Evolutionary conservation across 2,797 vertebrate species (phyloP), one percentile per base, ranked within the genome.

Genomic region (Enteromius mattozi): DNA sequence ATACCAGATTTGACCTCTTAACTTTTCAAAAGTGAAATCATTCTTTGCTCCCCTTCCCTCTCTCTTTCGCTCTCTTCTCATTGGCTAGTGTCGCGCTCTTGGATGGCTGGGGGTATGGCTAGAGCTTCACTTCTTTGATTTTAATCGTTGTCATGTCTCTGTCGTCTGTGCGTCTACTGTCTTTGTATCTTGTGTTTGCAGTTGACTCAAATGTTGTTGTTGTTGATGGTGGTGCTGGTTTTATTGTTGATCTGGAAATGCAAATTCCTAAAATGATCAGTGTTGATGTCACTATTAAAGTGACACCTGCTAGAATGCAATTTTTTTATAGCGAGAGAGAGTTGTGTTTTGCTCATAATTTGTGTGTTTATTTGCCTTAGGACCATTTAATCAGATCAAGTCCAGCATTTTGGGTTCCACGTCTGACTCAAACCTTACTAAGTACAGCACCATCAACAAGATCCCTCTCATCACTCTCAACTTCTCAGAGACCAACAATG

Each of bases 391-490:
- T 91, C 98, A 99, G 95, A 98, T 99, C 94, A 98, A 96, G 90
- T 98, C 97, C 91, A 99, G 98, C 90, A 95, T 99, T 19, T 94
- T 99, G 77, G 98, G 98, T 90, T 99, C 98, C 89, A 99, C 97
- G 0, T 99, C 98, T 0, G 98, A 99, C 94, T 99, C 98, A 24
- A 98, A 99, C 95, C 97, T 99, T 92, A 98, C 98, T 93, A 98
- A 96, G 93, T 99, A 99, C 95, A 99, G 96, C 96, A 97, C 98
- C 91, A 99, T 99, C 94, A 99, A 98, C 96, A 99, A 97, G 95
- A 99, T 99, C 85, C 98, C 98, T 75, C 97, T 99, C 79, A 98
- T 99, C 91, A 98, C 98, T 3, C 94, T 99, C 90, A 99, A 99
- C 94, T 99, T 99, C 95, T 97, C 98, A 1, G 98, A 99, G 90